Base-by-base conservation (phyloP, 2,113 vertebrate species). In the Protomyctophum bolini region DNA sequence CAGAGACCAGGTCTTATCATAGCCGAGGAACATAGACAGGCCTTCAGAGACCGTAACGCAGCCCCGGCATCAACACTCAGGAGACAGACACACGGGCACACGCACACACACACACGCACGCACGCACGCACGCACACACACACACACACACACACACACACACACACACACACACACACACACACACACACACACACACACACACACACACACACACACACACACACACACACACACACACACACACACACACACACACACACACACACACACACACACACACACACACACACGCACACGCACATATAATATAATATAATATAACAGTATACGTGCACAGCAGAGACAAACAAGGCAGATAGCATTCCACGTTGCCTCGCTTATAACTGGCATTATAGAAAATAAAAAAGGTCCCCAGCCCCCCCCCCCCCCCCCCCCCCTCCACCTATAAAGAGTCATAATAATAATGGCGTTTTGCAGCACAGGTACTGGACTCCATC, bases 1-100 rank as follows among this genome's bases (percentile, higher is more conserved):
- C 90, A 89, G 88, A 87, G 83, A 80, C 82, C 79, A 85, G 84
- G 84, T 86, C 86, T 87, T 83, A 86, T 90, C 87, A 88, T 77
- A 33, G 61, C 70, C 50, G 45, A 14, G 71, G 63, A 72, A 78
- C 29, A 66, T 68, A 70, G 15, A 73, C 62, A 86, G 62, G 58
- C 76, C 78, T 81, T 87, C 83, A 88, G 72, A 83, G 70, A 85
- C 62, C 62, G 67, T 21, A 21, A 64, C 10, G 60, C 77, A 75
- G 55, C 63, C 28, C 6, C 12, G 47, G 73, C 73, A 70, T 73
- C 78, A 68, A 68, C 71, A 69, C 64, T 6, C 29, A 10, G 33
- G 33, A 55, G 54, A 51, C 75, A 62, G 58, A 71, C 67, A 59
- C 58, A 12, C 33, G 45, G 48, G 45, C 56, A 15, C 67, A 33